Percentiles rank a stretch among this genome's conserved stretches.
These are phyloP conservation scores for Drosophila pseudotakahashii DNA, from an alignment of 2,888 invertebrate genomes.

Conservation along the genomic window DNA sequence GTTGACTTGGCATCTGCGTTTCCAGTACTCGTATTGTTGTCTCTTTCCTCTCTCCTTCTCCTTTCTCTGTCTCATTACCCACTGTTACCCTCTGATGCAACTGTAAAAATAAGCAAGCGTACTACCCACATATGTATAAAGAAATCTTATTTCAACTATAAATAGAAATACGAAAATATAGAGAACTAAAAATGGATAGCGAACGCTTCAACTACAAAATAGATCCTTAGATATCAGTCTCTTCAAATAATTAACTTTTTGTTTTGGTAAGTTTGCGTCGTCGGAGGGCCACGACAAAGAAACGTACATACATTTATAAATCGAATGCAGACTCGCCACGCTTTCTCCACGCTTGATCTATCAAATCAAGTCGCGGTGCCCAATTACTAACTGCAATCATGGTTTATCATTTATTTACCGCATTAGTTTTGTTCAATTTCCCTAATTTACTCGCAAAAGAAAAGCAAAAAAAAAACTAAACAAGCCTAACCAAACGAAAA, in stretches of 20 bases:
- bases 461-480: slow-evolving; percentile 16
- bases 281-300: slow-evolving; percentile 29
- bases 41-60: slow-evolving; percentile 35
- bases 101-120: slow-evolving; percentile 51
- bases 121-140: slow-evolving; percentile 44
- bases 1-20: slow-evolving; percentile 60
- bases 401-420: slow-evolving; percentile 28
- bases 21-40: slow-evolving; percentile 54
- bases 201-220: slow-evolving; percentile 50
- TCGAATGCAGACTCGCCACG: slow-evolving; percentile 29
- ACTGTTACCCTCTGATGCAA: slow-evolving; percentile 56
- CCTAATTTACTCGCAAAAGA: slow-evolving; percentile 20
- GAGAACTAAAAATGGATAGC: slow-evolving; percentile 26
- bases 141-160: slow-evolving; percentile 31
- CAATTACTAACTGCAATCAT: slow-evolving; percentile 36
- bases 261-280: slow-evolving; percentile 72
- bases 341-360: slow-evolving; percentile 26
- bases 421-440: slow-evolving; percentile 32
- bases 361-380: slow-evolving; percentile 8
- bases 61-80: slow-evolving; percentile 45
- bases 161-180: slow-evolving; percentile 16
- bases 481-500: not conserved
- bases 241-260: slow-evolving; percentile 60
- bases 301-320: slow-evolving; percentile 18
- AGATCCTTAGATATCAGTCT: slow-evolving; percentile 38